These are phyloP conservation scores for Sclerurus mexicanus DNA, from an alignment of 2,113 vertebrate species.

Conservation along the genomic window DNA sequence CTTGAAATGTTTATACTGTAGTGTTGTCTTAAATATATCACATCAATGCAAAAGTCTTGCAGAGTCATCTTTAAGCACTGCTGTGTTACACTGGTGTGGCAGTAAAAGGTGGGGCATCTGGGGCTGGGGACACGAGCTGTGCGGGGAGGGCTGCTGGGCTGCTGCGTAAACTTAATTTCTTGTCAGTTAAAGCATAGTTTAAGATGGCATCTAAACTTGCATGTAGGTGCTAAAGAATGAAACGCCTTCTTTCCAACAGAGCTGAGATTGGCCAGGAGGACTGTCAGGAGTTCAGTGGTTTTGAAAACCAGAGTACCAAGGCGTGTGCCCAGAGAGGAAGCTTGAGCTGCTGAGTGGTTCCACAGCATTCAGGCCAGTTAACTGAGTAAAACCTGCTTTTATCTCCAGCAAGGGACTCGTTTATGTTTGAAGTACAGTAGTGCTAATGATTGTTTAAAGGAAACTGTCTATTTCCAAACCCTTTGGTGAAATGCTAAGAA, in stretches of 20 bases:
- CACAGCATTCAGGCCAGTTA: background rate
- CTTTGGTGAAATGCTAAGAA: background rate
- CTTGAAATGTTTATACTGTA: background rate
- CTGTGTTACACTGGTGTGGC: fast-evolving
- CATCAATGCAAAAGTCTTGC: background rate
- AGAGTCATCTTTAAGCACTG: background rate
- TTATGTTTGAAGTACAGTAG: background rate
- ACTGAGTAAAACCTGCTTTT: background rate
- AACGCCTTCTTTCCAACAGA: background rate
- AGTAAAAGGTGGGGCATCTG: fast-evolving
- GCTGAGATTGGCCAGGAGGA: background rate
- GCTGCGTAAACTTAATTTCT: background rate
- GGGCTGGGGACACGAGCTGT: fast-evolving
- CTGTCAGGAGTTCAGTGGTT: background rate
- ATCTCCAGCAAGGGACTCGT: background rate
- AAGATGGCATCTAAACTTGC: background rate
- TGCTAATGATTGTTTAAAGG: background rate
- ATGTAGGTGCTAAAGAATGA: background rate
- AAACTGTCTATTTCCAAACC: background rate
- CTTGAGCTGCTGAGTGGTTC: background rate
- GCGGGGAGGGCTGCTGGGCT: fast-evolving
- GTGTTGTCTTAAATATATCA: conserved; percentile 27
- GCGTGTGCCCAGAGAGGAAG: background rate
- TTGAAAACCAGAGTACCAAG: fast-evolving
- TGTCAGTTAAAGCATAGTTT: background rate